These are phyloP conservation scores for Tachina grossa DNA, from an alignment of 2,888 invertebrate genomes.

Conservation along the genomic window DNA sequence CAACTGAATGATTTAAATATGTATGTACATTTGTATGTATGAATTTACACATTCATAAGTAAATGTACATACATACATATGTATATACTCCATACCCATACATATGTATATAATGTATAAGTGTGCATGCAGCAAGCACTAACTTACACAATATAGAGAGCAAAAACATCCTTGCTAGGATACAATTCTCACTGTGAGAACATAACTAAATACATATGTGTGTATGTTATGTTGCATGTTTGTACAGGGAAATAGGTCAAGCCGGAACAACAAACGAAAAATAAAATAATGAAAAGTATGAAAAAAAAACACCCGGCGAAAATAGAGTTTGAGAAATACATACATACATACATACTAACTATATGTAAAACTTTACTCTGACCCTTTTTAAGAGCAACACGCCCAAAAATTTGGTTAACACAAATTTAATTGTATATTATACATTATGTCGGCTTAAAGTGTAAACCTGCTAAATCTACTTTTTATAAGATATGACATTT, in stretches of 20 bases:
- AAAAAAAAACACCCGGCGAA: slow-evolving; percentile 54
- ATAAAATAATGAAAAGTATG: slow-evolving; percentile 36
- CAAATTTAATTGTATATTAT: background rate
- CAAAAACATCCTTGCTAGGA: slow-evolving; percentile 36
- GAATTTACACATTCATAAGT: too few species aligned
- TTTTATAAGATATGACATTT: too few species aligned
- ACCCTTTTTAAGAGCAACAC: slow-evolving; percentile 40
- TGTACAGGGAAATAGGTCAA: slow-evolving; percentile 70
- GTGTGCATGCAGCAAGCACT: slow-evolving; percentile 27
- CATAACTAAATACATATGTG: background rate
- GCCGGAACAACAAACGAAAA: slow-evolving; percentile 69
- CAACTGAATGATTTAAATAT: slow-evolving; percentile 47
- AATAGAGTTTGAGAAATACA: slow-evolving; percentile 8
- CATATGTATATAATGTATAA: too few species aligned
- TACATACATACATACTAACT: background rate
- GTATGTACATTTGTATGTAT: background rate
- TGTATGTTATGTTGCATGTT: background rate
- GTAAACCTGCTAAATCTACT: too few species aligned
- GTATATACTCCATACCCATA: background rate
- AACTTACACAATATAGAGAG: slow-evolving; percentile 32
- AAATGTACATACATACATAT: background rate
- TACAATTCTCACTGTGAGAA: slow-evolving; percentile 55
- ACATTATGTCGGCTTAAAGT: too few species aligned
- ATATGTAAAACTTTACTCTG: background rate
- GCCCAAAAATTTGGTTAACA: slow-evolving; percentile 53